Evolutionary conservation across 1,140 invertebrate genomes (phyloP).

Genomic region (Paraescarpia echinospica): DNA sequence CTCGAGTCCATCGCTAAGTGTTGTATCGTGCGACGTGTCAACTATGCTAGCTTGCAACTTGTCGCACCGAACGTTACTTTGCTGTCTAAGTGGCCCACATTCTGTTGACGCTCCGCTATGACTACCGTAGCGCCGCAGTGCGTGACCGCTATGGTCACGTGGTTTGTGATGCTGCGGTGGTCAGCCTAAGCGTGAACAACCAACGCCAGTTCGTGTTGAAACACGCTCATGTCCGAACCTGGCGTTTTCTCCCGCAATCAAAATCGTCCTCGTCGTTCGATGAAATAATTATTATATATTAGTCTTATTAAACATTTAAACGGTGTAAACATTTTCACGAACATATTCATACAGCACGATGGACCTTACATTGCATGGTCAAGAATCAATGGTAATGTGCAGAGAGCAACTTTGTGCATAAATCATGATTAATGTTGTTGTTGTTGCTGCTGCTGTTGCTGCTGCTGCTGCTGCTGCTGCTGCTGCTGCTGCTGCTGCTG

Average conservation of each 20-base stretch:
- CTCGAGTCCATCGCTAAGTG: neutral
- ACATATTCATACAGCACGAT: no score
- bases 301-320: no score
- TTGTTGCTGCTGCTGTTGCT: no score
- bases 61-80: neutral
- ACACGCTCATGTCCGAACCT: neutral
- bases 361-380: no score
- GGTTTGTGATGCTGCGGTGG: neutral
- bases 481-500: no score
- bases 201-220: neutral
- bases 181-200: neutral
- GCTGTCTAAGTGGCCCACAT: neutral
- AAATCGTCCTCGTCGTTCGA: neutral
- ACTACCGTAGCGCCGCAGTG: neutral
- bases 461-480: no score
- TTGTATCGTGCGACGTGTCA: neutral
- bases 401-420: no score
- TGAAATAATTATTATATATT: neutral
- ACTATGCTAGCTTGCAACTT: neutral
- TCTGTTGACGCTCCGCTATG: neutral
- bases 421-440: no score
- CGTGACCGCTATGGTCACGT: neutral
- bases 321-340: no score
- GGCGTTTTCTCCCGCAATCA: neutral
- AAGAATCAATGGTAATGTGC: no score